phyloP scores from a whole-genome alignment of 2,113 vertebrate species.

The Melanocharis versteri region DNA sequence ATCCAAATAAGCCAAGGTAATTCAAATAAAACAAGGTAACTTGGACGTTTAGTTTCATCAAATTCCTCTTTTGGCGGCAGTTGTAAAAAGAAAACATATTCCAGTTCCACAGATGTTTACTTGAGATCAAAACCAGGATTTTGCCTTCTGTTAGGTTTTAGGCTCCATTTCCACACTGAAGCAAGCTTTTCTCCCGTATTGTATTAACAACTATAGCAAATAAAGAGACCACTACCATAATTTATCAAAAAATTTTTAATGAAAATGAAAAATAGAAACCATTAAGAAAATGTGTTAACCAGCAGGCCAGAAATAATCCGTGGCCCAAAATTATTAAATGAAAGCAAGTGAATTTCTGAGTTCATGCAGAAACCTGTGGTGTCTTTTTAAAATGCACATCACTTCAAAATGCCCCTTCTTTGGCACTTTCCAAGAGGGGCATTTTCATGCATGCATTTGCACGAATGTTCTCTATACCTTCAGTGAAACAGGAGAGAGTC shows the following conservation, averaged over 20 bases:
- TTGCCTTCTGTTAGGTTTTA: background rate
- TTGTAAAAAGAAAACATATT: background rate
- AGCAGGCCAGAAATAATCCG: background rate
- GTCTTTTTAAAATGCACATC: background rate
- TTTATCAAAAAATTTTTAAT: background rate
- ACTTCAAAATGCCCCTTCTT: background rate
- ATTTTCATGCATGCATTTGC: background rate
- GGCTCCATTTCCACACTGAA: background rate
- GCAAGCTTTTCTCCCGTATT: background rate
- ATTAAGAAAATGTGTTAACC: background rate
- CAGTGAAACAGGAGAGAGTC: background rate
- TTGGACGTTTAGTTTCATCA: background rate
- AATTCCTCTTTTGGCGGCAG: background rate
- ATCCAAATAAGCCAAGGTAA: background rate
- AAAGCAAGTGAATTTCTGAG: background rate
- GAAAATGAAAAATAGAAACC: background rate
- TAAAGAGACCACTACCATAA: background rate
- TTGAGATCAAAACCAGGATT: background rate
- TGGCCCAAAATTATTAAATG: background rate
- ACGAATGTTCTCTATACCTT: background rate
- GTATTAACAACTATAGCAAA: background rate
- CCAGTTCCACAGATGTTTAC: background rate
- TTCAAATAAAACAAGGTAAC: background rate
- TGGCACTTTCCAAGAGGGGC: background rate
- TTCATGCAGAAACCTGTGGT: background rate